phyloP scores from a whole-genome alignment of 2,888 invertebrate species.

The Dynastes grantii region DNA sequence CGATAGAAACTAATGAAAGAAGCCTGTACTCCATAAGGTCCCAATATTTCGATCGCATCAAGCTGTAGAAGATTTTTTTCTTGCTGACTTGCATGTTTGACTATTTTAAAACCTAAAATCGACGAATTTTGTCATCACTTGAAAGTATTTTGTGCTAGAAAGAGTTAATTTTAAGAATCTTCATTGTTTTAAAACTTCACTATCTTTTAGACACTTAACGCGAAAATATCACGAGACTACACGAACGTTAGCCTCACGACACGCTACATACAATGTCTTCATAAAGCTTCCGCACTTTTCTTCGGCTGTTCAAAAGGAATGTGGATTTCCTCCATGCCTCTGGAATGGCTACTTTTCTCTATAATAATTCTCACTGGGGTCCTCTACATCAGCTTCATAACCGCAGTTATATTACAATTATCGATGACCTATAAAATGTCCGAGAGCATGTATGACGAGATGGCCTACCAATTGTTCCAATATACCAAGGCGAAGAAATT shows the following conservation, averaged over 20 bases:
- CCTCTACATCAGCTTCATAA: conserved; percentile 35
- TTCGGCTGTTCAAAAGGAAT: conserved; percentile 37
- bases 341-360: conserved; percentile 32
- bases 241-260: conserved; percentile 10
- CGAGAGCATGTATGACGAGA: conserved; percentile 39
- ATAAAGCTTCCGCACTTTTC: conserved; percentile 41
- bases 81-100: too few relatives aligned
- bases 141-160: too few relatives aligned
- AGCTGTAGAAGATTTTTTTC: too few relatives aligned
- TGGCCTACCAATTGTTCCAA: conserved; percentile 29
- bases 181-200: not conserved
- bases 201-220: conserved; percentile 1
- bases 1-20: too few relatives aligned
- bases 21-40: too few relatives aligned
- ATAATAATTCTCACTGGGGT: conserved; percentile 34
- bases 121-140: too few relatives aligned
- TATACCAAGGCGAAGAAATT: conserved; percentile 41
- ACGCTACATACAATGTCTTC: conserved; percentile 36
- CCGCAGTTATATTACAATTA: conserved; percentile 38
- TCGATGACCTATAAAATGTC: conserved; percentile 38
- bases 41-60: too few relatives aligned
- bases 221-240: not conserved
- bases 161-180: too few relatives aligned
- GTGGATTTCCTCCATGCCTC: conserved; percentile 23
- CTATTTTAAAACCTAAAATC: too few relatives aligned